Evolutionary conservation across 2,113 vertebrate genomes (phyloP), one percentile per base, ranked within the genome.

Genomic region (Centropristis striata): DNA sequence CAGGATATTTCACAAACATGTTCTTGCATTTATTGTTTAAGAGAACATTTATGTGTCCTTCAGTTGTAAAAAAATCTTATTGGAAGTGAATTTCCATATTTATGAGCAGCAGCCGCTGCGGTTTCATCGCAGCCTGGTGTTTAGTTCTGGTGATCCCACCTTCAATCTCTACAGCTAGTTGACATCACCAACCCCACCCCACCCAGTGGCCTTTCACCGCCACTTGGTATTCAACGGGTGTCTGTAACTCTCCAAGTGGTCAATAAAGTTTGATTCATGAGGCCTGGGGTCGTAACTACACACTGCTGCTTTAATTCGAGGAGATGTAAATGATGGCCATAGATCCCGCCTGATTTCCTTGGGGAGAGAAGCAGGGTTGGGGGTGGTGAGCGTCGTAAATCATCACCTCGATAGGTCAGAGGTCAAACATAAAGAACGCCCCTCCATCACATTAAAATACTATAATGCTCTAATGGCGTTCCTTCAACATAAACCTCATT

Each of bases 261-360:
- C 93, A 88, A 91, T 94, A 93, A 90, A 93, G 88, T 90, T 86
- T 93, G 94, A 93, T 92, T 93, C 84, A 90, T 78, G 86, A 80
- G 75, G 44, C 78, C 59, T 28, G 16, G 66, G 79, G 81, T 88
- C 49, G 42, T 84, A 79, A 86, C 81, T 67, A 74, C 80, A 91
- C 88, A 82, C 32, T 64, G 82, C 76, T 67, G 75, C 78, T 92
- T 90, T 92, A 88, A 93, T 90, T 89, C 78, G 71, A 86, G 65
- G 78, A 93, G 83, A 93, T 94, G 92, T 93, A 93, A 92, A 93
- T 92, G 81, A 86, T 70, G 60, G 80, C 80, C 58, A 60, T 78
- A 87, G 90, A 92, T 90, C 84, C 55, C 21, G 81, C 8, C 71
- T 93, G 91, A 93, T 95, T 94, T 95, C 92, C 92, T 91, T 59